Evolutionary conservation across 2,888 invertebrate species (phyloP).

Genomic region (Agrotis exclamationis): DNA sequence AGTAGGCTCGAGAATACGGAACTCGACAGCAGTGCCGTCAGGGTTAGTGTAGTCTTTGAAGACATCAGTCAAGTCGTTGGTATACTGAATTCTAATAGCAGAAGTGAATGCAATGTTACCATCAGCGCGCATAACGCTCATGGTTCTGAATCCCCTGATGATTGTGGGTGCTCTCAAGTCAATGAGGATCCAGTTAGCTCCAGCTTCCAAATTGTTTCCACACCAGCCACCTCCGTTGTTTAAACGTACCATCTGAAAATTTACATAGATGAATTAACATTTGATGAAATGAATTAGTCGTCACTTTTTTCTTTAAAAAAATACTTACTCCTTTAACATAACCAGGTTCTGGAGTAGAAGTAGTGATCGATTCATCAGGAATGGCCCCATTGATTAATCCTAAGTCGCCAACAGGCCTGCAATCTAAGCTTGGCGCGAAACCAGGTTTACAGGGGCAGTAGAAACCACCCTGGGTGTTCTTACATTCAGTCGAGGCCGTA

Average conservation of each 20-base stretch:
- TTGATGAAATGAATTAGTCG: neutral
- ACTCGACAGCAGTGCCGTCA: conserved; percentile 98
- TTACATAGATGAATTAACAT: conserved; percentile 37
- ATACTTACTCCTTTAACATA: conserved; percentile 94
- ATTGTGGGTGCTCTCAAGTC: conserved; percentile 97
- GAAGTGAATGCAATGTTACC: conserved; percentile 97
- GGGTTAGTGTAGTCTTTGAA: conserved; percentile 98
- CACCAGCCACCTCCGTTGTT: conserved; percentile 97
- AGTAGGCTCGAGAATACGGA: conserved; percentile 96
- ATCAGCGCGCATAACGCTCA: conserved; percentile 96
- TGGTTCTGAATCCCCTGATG: conserved; percentile 97
- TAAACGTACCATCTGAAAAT: conserved; percentile 94
- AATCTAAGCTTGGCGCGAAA: conserved; percentile 96
- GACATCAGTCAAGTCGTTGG: conserved; percentile 96
- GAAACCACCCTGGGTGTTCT: conserved; percentile 97
- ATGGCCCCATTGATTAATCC: conserved; percentile 97
- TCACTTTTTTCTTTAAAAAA: neutral
- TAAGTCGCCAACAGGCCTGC: conserved; percentile 97
- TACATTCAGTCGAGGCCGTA: conserved; percentile 97
- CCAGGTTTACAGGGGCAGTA: conserved; percentile 96
- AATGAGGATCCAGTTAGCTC: conserved; percentile 96
- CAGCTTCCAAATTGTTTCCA: conserved; percentile 96
- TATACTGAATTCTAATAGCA: conserved; percentile 96
- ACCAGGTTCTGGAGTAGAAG: conserved; percentile 95
- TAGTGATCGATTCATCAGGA: conserved; percentile 96